Conservation (phyloP, 2,888 invertebrate genomes). For the Brenthis ino region DNA sequence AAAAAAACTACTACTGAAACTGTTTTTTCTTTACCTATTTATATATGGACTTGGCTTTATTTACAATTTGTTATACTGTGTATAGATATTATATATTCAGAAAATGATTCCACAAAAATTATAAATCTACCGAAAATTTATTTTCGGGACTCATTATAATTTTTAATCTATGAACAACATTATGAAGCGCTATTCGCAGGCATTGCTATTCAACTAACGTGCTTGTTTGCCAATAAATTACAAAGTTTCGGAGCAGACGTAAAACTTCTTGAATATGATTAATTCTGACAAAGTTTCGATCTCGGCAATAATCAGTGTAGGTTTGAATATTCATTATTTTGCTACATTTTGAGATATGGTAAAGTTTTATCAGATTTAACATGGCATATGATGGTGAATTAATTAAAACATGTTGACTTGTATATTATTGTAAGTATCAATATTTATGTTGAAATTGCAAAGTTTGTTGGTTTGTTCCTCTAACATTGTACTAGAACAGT, state of each 20-base stretch:
- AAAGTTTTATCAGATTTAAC: neutral
- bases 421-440: too few relatives aligned
- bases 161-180: constrained; percentile 18
- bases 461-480: too few relatives aligned
- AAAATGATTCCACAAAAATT: neutral
- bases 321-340: constrained; percentile 30
- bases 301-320: constrained; percentile 49
- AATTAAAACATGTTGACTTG: too few relatives aligned
- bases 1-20: too few relatives aligned
- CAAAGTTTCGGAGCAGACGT: constrained; percentile 49
- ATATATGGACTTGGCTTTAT: too few relatives aligned
- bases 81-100: too few relatives aligned
- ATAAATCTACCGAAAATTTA: neutral
- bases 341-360: neutral
- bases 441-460: too few relatives aligned
- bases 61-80: too few relatives aligned
- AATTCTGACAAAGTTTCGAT: constrained; percentile 57
- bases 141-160: constrained; percentile 1
- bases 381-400: neutral
- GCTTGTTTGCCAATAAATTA: constrained; percentile 61
- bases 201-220: constrained; percentile 53
- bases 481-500: too few relatives aligned
- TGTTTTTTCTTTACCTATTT: too few relatives aligned
- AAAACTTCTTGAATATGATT: constrained; percentile 62
- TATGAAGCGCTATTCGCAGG: constrained; percentile 15